Percentiles rank a stretch among this genome's conserved stretches.
Evolutionary conservation across 2,888 invertebrate genomes (phyloP).

Genomic region (Dasypolia templi): DNA sequence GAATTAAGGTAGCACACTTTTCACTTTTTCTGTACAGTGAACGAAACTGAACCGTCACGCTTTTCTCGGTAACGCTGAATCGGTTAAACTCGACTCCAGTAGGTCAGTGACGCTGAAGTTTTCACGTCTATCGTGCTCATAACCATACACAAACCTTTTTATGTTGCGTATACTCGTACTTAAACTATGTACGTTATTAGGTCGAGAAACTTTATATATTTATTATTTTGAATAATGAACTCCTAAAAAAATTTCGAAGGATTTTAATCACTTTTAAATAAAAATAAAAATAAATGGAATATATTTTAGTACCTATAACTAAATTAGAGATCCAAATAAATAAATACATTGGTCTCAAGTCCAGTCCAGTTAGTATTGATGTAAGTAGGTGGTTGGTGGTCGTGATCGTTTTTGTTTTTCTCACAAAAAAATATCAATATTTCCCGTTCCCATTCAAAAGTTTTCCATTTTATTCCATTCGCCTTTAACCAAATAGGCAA

Average conservation of each 20-base stretch:
- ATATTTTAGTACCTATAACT: background rate
- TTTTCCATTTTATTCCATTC: conserved; percentile 10
- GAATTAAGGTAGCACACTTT: conserved; percentile 10
- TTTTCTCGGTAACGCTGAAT: background rate
- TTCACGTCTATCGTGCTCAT: background rate
- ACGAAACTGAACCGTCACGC: background rate
- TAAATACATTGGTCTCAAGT: background rate
- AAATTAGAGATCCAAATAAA: background rate
- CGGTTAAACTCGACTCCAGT: background rate
- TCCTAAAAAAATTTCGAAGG: background rate
- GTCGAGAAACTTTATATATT: too few species aligned
- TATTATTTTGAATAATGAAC: background rate
- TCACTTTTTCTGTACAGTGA: background rate
- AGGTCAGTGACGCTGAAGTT: too few species aligned
- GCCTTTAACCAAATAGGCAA: conserved; percentile 11
- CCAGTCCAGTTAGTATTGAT: too few species aligned
- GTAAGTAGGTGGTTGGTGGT: too few species aligned
- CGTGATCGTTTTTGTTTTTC: background rate
- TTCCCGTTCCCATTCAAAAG: background rate
- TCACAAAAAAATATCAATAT: background rate
- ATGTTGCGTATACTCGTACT: too few species aligned
- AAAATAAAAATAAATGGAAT: background rate
- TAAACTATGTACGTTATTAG: too few species aligned
- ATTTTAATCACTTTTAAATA: background rate
- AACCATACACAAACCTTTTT: too few species aligned